Evolutionary conservation across 2,888 invertebrate species (phyloP).

Genomic region (Epiblema foenella): DNA sequence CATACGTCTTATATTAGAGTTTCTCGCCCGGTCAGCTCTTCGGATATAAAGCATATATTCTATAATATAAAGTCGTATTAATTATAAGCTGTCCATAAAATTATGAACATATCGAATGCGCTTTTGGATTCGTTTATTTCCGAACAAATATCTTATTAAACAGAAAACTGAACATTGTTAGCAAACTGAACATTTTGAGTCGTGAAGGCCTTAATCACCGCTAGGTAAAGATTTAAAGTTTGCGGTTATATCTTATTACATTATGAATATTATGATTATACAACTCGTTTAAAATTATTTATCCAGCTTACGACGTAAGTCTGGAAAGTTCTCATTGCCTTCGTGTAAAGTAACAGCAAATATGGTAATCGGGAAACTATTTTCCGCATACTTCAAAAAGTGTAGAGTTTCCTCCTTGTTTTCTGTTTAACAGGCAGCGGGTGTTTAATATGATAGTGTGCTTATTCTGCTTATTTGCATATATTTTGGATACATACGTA

Average conservation of each 20-base stretch:
- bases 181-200: conserved; percentile 31
- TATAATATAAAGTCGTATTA: not conserved
- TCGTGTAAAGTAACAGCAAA: conserved; percentile 67
- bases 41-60: not conserved
- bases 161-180: conserved; percentile 28
- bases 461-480: not conserved
- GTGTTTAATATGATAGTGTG: conserved; percentile 25
- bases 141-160: not conserved
- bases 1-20: no score
- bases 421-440: conserved; percentile 28
- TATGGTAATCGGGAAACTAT: conserved; percentile 65
- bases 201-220: conserved; percentile 24
- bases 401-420: conserved; percentile 35
- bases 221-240: conserved; percentile 35
- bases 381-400: conserved; percentile 39
- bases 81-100: not conserved
- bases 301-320: conserved; percentile 62
- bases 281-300: conserved; percentile 56
- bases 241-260: conserved; percentile 36
- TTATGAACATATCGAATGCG: not conserved
- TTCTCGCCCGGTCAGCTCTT: no score
- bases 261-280: conserved; percentile 41
- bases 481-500: not conserved
- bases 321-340: conserved; percentile 68
- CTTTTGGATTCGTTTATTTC: not conserved